Base-by-base conservation (phyloP, 2,888 invertebrate genomes). In the Allolobophora icterica region DNA sequence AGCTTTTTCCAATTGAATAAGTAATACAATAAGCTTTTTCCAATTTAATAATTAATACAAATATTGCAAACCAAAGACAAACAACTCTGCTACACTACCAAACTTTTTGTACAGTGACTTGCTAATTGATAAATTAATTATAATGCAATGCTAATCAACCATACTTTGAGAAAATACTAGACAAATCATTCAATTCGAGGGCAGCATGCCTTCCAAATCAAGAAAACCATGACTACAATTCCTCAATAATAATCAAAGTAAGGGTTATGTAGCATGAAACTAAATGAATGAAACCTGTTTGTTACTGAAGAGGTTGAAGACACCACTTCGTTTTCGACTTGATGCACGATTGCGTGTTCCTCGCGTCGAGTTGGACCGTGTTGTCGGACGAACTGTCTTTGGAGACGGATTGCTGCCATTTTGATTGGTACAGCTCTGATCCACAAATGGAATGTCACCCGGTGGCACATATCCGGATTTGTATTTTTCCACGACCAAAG, bases 401-500 rank as follows among this genome's bases (percentile, higher is more conserved):
- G 93, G 92, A 45, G 93, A 92, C 0, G 90, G 45, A 33, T 92
- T 84, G 87, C 89, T 40, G 45, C 91, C 90, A 45, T 91, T 92
- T 30, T 91, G 90, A 83, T 38, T 83, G 24, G 91, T 91, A 92
- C 93, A 93, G 92, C 96, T 96, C 92, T 98, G 96, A 96, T 99
- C 98, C 96, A 99, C 99, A 96, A 99, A 99, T 40, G 98, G 97
- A 95, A 98, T 97, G 96, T 99, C 99, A 91, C 97, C 97, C 3
- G 99, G 99, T 30, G 98, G 98, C 92, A 97, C 96, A 95, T 99
- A 99, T 84, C 99, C 99, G 30, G 99, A 98, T 95, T 99, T 98
- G 96, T 98, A 98, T 96, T 97, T 97, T 94, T 98, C 98, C 96
- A 98, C 97, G 91, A 98, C 98, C 95, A 97, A 95, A 94, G 96